phyloP scores from a whole-genome alignment of 2,113 vertebrate species.

The Hyperoodon ampullatus region DNA sequence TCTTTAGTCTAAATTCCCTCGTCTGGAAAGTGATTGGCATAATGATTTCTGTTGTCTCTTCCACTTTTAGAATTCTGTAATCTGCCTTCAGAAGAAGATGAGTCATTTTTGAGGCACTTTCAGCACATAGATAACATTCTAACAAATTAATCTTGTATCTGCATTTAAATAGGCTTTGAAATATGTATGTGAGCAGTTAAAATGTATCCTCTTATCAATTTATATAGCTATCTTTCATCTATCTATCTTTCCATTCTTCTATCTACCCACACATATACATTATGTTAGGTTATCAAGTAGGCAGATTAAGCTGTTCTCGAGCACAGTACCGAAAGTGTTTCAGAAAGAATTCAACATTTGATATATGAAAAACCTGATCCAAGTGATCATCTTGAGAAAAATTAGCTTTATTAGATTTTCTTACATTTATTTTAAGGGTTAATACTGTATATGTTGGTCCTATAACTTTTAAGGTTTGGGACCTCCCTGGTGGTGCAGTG shows the following conservation, averaged over 20 bases:
- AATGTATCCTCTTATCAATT: neutral
- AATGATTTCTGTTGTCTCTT: neutral
- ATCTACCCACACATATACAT: neutral
- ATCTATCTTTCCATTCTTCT: neutral
- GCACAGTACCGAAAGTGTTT: neutral
- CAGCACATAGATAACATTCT: neutral
- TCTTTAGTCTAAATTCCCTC: neutral
- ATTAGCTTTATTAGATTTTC: neutral
- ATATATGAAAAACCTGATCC: neutral
- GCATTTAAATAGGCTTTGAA: neutral
- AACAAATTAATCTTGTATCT: neutral
- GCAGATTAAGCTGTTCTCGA: neutral
- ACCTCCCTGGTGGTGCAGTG: too few species aligned
- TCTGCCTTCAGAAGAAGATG: neutral
- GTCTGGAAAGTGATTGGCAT: neutral
- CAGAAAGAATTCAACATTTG: neutral
- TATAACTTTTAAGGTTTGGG: neutral
- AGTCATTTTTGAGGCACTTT: neutral
- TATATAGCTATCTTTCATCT: neutral
- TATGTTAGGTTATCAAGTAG: neutral
- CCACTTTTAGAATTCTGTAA: neutral
- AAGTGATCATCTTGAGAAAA: conserved; percentile 13
- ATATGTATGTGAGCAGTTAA: neutral
- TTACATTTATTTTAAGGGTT: neutral
- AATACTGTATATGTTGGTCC: neutral